Base-by-base conservation (phyloP, 2,797 vertebrate species). In the Coranthus polyacanthus region DNA sequence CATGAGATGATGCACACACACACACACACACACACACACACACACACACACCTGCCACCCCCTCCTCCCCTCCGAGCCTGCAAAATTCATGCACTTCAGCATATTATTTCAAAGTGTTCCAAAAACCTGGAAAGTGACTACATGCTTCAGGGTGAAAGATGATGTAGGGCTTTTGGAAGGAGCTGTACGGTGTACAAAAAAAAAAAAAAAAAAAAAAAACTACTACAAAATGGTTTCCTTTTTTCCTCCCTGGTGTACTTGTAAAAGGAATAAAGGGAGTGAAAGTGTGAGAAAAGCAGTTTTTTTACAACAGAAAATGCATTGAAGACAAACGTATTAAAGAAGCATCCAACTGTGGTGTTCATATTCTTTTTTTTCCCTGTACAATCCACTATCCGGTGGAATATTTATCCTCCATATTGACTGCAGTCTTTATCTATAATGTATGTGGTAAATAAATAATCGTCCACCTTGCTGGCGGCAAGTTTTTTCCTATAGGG, bases 401-500 rank as follows among this genome's bases (percentile, higher is more conserved):
- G 17, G 56, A 66, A 68, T 67, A 61, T 63, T 68, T 63, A 64
- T 65, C 20, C 21, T 52, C 50, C 22, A 12, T 70, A 77, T 62
- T 61, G 68, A 69, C 62, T 52, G 49, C 12, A 45, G 49, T 65
- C 59, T 47, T 84, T 56, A 81, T 84, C 53, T 68, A 82, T 84
- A 81, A 87, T 85, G 70, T 64, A 83, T 75, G 44, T 21, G 7
- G 68, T 70, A 43, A 73, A 81, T 75, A 75, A 66, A 82, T 82
- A 77, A 70, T 63, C 13, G 9, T 13, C 36, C 45, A 53, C 32
- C 43, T 62, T 24, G 21, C 62, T 71, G 37, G 44, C 37, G 5
- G 12, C 10, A 1, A 41, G 0, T 0, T 17, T 64, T 75, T 52
- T 44, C 43, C 75, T 59, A 12, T 32, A 24, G 68, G 51, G 44